Evolutionary conservation across 2,888 invertebrate genomes (phyloP), one percentile per base, ranked within the genome.

Genomic region (Drepanosiphum platanoidis): DNA sequence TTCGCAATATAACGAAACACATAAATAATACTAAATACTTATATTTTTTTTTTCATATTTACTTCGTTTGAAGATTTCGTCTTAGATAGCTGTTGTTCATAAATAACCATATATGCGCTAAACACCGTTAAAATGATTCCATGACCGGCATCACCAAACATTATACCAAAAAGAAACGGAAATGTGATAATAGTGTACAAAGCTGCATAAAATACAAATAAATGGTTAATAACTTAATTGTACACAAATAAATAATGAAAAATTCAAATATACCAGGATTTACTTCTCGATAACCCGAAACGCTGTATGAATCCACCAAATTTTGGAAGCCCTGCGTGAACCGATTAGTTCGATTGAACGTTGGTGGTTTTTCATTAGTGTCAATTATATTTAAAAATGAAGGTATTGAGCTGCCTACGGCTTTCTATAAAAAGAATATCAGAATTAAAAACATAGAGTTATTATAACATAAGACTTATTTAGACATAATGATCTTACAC

Each of bases 321-420:
- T 93, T 93, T 90, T 98, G 98, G 92, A 98, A 98, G 82, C 96
- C 97, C 87, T 91, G 91, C 0, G 98, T 98, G 91, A 98, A 98
- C 88, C 95, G 95, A 91, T 98, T 98, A 86, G 96, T 95, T 58
- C 96, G 92, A 90, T 96, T 95, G 90, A 94, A 98, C 0, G 98
- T 98, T 1, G 98, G 98, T 52, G 97, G 97, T 88, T 92, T 92
- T 89, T 95, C 95, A 74, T 91, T 91, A 0, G 95, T 93, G 87
- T 94, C 93, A 90, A 98, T 95, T 80, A 96, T 93, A 90, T 98
- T 97, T 88, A 98, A 91, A 90, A 98, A 97, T 9, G 97, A 97
- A 1, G 97, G 95, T 88, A 97, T 96, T 1, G 95, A 94, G 89
- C 96, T 96, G 84, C 97, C 97, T 89, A 94, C 93, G 1, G 92